These are phyloP conservation scores for Lypha dubia DNA, from an alignment of 2,888 invertebrate genomes.

Conservation along the genomic window DNA sequence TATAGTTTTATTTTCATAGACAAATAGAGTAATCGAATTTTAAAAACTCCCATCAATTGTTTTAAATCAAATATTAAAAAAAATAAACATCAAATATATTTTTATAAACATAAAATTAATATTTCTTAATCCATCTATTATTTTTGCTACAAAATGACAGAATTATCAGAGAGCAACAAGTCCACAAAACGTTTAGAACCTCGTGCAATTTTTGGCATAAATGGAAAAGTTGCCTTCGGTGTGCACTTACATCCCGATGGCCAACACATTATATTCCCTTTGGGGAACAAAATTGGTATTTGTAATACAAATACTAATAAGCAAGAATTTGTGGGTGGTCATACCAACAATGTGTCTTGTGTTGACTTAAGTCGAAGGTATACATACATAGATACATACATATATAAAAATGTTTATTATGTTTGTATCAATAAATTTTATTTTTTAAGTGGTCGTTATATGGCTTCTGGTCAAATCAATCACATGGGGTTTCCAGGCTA, in stretches of 20 bases:
- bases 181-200: slow-evolving; percentile 84
- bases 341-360: slow-evolving; percentile 91
- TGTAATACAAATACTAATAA: slow-evolving; percentile 87
- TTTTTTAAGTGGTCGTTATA: slow-evolving; percentile 86
- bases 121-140: slow-evolving; percentile 3
- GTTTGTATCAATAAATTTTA: not conserved
- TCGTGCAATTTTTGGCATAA: slow-evolving; percentile 91
- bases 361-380: slow-evolving; percentile 88
- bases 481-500: slow-evolving; percentile 95
- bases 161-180: slow-evolving; percentile 30
- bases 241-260: slow-evolving; percentile 89
- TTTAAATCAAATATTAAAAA: slow-evolving; percentile 9
- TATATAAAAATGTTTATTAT: not conserved
- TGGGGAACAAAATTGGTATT: slow-evolving; percentile 91
- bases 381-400: slow-evolving; percentile 12
- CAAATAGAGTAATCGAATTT: slow-evolving; percentile 7
- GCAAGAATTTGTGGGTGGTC: slow-evolving; percentile 91
- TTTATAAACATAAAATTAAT: not conserved
- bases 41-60: not conserved
- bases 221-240: slow-evolving; percentile 86
- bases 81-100: not conserved
- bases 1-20: not conserved
- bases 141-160: slow-evolving; percentile 37
- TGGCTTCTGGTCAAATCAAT: slow-evolving; percentile 95
- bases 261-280: slow-evolving; percentile 88